phyloP scores from a whole-genome alignment of 2,113 vertebrate genomes.

The Hippolais icterina region DNA sequence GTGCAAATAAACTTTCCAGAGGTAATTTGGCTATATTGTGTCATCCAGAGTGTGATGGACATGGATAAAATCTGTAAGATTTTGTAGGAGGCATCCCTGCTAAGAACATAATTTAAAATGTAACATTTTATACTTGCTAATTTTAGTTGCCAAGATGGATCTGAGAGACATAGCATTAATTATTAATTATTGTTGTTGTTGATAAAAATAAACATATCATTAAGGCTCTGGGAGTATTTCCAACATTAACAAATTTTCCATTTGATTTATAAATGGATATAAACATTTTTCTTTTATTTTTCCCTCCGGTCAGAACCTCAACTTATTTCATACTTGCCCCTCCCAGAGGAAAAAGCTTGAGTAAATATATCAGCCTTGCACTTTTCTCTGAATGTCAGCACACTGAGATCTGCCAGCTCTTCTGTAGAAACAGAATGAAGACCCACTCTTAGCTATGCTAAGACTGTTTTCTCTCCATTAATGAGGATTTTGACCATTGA shows the following conservation, averaged over 20 bases:
- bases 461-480: not conserved
- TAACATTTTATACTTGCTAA: not conserved
- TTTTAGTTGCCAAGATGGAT: constrained; percentile 40
- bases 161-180: constrained; percentile 36
- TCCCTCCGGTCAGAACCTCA: not conserved
- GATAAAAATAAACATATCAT: constrained; percentile 50
- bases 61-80: not conserved
- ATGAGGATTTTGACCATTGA: not conserved
- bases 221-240: constrained; percentile 37
- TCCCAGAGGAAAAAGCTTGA: not conserved
- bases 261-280: constrained; percentile 21
- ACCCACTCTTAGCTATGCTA: not conserved
- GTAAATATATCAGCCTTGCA: not conserved
- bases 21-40: not conserved
- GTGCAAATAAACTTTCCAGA: not conserved
- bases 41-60: not conserved
- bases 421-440: not conserved
- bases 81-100: not conserved
- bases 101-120: not conserved
- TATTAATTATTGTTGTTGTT: constrained; percentile 55
- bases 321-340: not conserved
- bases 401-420: not conserved
- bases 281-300: not conserved
- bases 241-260: constrained; percentile 29
- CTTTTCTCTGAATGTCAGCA: not conserved